phyloP scores from a whole-genome alignment of 2,888 invertebrate species.

The Seira ritae region DNA sequence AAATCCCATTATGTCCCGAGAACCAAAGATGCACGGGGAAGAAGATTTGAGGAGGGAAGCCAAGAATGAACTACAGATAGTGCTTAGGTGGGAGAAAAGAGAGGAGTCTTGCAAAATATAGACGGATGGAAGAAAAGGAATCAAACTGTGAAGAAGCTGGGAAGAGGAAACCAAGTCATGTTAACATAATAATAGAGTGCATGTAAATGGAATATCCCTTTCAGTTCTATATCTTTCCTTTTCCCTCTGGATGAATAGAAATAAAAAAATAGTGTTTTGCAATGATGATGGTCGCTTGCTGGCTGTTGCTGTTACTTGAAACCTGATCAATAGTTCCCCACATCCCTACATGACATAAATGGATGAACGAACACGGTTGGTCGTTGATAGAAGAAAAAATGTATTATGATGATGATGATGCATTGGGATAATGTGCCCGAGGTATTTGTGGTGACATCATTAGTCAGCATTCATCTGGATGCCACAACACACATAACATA shows the following conservation, averaged over 20 bases:
- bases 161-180: neutral
- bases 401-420: too few relatives aligned
- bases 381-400: too few relatives aligned
- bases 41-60: neutral
- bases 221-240: neutral
- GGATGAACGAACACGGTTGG: too few relatives aligned
- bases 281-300: neutral
- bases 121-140: neutral
- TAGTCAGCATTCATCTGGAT: too few relatives aligned
- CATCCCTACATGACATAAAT: too few relatives aligned
- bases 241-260: neutral
- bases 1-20: neutral
- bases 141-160: neutral
- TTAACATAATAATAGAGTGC: slow-evolving; percentile 11
- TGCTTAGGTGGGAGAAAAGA: too few relatives aligned
- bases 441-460: too few relatives aligned
- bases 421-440: too few relatives aligned
- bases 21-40: neutral
- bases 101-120: neutral
- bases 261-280: neutral
- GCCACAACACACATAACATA: too few relatives aligned
- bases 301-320: too few relatives aligned
- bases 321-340: too few relatives aligned
- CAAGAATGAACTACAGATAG: neutral
- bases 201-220: neutral